Evolutionary conservation across 2,888 invertebrate genomes (phyloP).

Genomic region (Acheta domesticus): DNA sequence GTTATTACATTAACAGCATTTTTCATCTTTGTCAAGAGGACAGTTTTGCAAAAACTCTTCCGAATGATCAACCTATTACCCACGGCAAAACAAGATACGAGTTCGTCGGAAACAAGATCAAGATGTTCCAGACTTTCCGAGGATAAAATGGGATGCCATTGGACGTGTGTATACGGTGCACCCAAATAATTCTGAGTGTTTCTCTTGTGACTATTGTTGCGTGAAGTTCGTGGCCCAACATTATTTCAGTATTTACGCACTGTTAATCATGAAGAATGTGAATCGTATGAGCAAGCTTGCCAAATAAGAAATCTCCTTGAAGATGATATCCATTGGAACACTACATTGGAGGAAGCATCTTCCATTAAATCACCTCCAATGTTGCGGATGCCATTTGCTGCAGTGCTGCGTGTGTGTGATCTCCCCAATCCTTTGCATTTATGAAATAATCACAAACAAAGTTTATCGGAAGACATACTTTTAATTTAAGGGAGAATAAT

Average conservation of each 20-base stretch:
- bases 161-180: neutral
- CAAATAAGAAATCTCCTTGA: conserved; percentile 42
- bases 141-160: neutral
- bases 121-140: neutral
- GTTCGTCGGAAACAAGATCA: neutral
- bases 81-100: neutral
- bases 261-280: conserved; percentile 40
- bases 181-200: neutral
- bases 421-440: neutral
- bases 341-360: conserved; percentile 41
- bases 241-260: conserved; percentile 43
- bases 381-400: conserved; percentile 24
- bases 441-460: neutral
- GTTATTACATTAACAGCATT: no score
- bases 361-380: conserved; percentile 22
- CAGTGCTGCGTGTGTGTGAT: neutral
- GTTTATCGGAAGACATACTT: neutral
- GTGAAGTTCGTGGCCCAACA: conserved; percentile 40
- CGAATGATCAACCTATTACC: neutral
- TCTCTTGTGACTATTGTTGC: neutral
- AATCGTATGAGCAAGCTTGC: conserved; percentile 43
- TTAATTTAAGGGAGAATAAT: neutral
- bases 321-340: conserved; percentile 43
- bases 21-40: neutral
- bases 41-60: neutral